Base-by-base conservation (phyloP, 2,797 vertebrate species). In the Jordanella pulchra region DNA sequence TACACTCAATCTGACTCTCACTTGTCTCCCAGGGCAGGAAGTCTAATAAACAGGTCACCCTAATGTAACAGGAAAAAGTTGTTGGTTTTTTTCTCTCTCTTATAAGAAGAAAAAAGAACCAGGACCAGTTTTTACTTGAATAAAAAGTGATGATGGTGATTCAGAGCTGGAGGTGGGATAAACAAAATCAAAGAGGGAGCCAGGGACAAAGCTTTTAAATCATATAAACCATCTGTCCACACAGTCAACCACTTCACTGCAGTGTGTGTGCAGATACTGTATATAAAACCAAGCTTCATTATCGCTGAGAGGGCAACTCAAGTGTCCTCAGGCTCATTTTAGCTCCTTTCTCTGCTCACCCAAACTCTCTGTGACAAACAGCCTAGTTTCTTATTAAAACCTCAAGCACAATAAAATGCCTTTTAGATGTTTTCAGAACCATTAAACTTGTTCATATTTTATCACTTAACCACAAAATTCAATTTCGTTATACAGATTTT, bases 121-220 rank as follows among this genome's bases (percentile, higher is more conserved):
- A 48, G 25, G 73, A 68, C 70, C 77, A 58, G 45, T 84, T 78
- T 69, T 65, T 51, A 63, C 80, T 78, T 86, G 73, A 82, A 82
- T 87, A 83, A 86, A 66, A 84, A 65, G 66, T 28, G 56, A 67
- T 44, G 25, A 75, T 48, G 72, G 66, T 88, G 87, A 91, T 78
- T 89, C 88, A 93, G 84, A 89, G 78, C 47, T 15, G 72, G 87
- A 87, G 87, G 85, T 78, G 87, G 75, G 27, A 81, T 72, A 64
- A 85, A 83, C 75, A 76, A 79, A 86, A 83, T 47, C n/a, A 65
- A 79, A 55, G 76, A 77, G 71, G 55, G 65, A 84, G 61, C 61
- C 80, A 83, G 69, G 78, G 81, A 85, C 69, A 67, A 35, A 63
- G 60, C 72, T 71, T 70, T 75, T 70, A 78, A 71, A 80, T 80